Evolutionary conservation across 2,888 invertebrate species (phyloP), one percentile per base, ranked within the genome.

Genomic region (Drosophila austrosaltans): DNA sequence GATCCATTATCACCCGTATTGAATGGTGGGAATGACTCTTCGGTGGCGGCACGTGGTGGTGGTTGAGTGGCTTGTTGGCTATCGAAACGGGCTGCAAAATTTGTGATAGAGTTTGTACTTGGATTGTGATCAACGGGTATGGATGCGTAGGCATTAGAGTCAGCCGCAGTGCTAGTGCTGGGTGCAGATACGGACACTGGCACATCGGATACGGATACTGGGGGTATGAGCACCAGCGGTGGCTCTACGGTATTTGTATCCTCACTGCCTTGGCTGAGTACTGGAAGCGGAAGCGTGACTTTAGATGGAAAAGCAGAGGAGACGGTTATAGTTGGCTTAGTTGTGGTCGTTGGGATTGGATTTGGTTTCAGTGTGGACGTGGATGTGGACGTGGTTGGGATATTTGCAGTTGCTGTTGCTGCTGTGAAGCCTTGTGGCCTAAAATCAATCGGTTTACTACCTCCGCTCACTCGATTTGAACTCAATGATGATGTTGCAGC

Each of bases 1-100:
- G 36, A 36, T 36, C 36, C 36, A 36, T 42, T 53, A 10, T 39
- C 12, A 32, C n/a, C 16, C 53, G 25, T 67, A 59, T 66, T 66
- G 16, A 81, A 73, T 4, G 90, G 79, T 6, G 82, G 82, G 61
- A 87, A 82, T 7, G 77, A 76, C 30, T 84, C 81, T 30, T 74
- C 76, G 62, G 71, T 69, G 20, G 72, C 58, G 63, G 68, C 54
- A 3, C 36, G 54, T n/a, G 72, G 77, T 12, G 57, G 69, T 12
- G 57, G 69, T 12, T 30, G 30, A 16, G 67, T 69, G 63, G 74
- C 1, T 5, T 48, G 48, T 20, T 1, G 8, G 44, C 44, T 22
- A 44, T 90, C 91, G 39, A 91, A 85, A 57, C 78, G 86, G 64
- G 89, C 92, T 92, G 91, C 68, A 91, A 91, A 89, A 91, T 89